These are phyloP conservation scores for Hepsetus odoe DNA, from an alignment of 2,113 vertebrate species.

Conservation along the genomic window DNA sequence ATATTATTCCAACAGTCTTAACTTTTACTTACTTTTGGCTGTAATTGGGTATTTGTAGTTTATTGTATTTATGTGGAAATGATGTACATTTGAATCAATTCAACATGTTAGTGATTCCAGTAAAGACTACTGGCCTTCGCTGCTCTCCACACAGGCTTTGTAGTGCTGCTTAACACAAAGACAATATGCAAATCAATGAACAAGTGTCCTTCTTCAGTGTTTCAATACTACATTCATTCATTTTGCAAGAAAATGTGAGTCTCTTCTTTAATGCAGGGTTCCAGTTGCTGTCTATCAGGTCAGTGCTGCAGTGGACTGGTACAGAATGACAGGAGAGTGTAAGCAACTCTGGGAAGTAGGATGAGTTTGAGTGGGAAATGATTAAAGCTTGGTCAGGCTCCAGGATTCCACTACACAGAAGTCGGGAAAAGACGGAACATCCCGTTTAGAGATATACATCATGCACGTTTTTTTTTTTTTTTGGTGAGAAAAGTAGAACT, in stretches of 20 bases:
- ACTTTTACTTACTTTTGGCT: neutral
- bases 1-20: neutral
- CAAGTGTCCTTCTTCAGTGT: conserved; percentile 65
- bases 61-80: neutral
- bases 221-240: conserved; percentile 72
- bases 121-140: neutral
- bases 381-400: conserved; percentile 57
- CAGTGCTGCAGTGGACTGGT: conserved; percentile 57
- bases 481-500: conserved; percentile 54
- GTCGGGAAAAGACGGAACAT: conserved; percentile 51
- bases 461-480: conserved; percentile 51
- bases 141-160: neutral
- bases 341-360: conserved; percentile 60
- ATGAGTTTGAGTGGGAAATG: conserved; percentile 55
- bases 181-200: conserved; percentile 6
- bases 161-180: conserved; percentile 34
- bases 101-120: neutral
- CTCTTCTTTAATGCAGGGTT: conserved; percentile 51
- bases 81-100: neutral
- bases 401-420: conserved; percentile 58
- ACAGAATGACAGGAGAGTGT: conserved; percentile 58
- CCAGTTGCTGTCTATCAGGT: conserved; percentile 51
- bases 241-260: conserved; percentile 43
- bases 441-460: conserved; percentile 59
- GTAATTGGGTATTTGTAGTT: neutral